Evolutionary conservation across 2,113 vertebrate species (phyloP).

Genomic region (Odontophorus gujanensis): DNA sequence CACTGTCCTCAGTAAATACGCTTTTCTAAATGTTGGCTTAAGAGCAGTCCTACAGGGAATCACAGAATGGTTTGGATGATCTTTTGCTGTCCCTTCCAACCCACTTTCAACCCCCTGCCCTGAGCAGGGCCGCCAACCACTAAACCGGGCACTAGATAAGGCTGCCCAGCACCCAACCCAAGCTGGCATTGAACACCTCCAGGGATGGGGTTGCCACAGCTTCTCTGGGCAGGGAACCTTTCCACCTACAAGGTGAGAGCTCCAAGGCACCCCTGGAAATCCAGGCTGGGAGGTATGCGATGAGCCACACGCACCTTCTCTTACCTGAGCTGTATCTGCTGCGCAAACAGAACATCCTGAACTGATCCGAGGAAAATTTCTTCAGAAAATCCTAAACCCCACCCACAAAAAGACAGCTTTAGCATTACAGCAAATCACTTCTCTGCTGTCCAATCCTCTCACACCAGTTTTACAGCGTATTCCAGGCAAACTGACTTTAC

Average conservation of each 20-base stretch:
- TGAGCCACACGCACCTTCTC: neutral
- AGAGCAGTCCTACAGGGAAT: neutral
- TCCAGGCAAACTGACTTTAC: neutral
- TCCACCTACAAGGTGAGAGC: rapidly evolving
- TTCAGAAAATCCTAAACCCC: constrained; percentile 87
- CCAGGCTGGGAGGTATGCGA: rapidly evolving
- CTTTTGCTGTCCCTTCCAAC: too few relatives aligned
- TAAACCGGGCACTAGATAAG: too few relatives aligned
- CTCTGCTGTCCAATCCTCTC: neutral
- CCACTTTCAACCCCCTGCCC: too few relatives aligned
- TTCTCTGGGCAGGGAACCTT: too few relatives aligned
- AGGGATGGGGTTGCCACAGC: too few relatives aligned
- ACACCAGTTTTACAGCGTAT: neutral
- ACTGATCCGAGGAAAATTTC: constrained; percentile 85
- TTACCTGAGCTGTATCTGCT: constrained; percentile 92
- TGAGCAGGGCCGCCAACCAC: too few relatives aligned
- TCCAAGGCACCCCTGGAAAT: rapidly evolving
- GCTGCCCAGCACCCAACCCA: too few relatives aligned
- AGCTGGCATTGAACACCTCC: too few relatives aligned
- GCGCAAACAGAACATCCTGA: constrained; percentile 92
- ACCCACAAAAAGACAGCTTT: neutral
- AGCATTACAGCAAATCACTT: neutral
- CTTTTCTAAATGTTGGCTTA: neutral
- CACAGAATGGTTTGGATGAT: too few relatives aligned
- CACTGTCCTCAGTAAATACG: neutral